Evolutionary conservation across 2,888 invertebrate genomes (phyloP).

Genomic region (Euzetes globulus): DNA sequence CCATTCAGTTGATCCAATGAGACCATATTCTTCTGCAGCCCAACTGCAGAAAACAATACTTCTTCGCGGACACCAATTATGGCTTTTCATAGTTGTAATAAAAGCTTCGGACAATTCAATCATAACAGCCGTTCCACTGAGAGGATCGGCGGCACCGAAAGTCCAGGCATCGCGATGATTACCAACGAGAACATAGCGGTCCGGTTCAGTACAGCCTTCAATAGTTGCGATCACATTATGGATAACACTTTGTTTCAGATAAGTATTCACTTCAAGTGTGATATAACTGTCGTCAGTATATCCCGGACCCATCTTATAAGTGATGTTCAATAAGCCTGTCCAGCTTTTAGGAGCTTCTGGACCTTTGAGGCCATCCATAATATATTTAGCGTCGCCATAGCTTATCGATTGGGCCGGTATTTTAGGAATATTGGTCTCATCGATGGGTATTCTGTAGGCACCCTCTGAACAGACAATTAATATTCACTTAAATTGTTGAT

Average conservation of each 20-base stretch:
- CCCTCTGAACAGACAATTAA: neutral
- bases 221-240: conserved; percentile 46
- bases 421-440: neutral
- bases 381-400: conserved; percentile 39
- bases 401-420: conserved; percentile 42
- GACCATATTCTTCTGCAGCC: conserved; percentile 52
- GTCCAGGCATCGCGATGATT: conserved; percentile 54
- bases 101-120: conserved; percentile 50
- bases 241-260: conserved; percentile 39
- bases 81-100: conserved; percentile 44
- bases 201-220: conserved; percentile 45
- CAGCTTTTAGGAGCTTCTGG: conserved; percentile 37
- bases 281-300: conserved; percentile 30
- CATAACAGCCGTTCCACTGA: conserved; percentile 51
- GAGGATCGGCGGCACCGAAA: conserved; percentile 51
- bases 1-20: conserved; percentile 52
- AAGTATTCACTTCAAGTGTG: conserved; percentile 37
- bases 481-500: neutral
- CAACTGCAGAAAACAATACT: conserved; percentile 51
- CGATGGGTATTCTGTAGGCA: neutral
- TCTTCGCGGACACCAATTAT: conserved; percentile 51
- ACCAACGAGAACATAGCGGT: conserved; percentile 52
- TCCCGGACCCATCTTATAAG: conserved; percentile 39
- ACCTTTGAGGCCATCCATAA: conserved; percentile 37
- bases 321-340: conserved; percentile 37